Percentiles rank a stretch among this genome's conserved stretches.
Conservation (phyloP, 2,888 invertebrate species). For the Bombylius major region DNA sequence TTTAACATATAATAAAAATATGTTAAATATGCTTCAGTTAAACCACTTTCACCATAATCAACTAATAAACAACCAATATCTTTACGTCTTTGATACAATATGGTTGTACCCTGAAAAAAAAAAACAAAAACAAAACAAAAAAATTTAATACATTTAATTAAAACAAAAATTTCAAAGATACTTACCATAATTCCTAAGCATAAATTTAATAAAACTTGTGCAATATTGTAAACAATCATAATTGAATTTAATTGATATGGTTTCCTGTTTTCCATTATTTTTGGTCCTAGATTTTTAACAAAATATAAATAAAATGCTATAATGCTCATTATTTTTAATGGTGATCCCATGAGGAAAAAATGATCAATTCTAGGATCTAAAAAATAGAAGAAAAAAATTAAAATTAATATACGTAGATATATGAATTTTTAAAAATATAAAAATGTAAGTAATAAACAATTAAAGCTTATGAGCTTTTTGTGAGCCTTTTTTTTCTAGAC, state of each 20-base stretch:
- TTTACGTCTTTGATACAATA: neutral
- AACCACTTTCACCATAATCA: slow-evolving; percentile 2
- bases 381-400: neutral
- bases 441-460: no score
- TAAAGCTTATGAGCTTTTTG: no score
- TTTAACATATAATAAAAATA: slow-evolving; percentile 52
- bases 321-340: slow-evolving; percentile 44
- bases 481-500: no score
- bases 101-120: neutral
- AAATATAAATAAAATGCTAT: slow-evolving; percentile 50
- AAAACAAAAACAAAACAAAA: neutral
- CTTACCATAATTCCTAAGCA: neutral
- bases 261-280: slow-evolving; percentile 50
- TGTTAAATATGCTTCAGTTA: neutral
- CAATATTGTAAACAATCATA: slow-evolving; percentile 26
- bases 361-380: slow-evolving; percentile 50
- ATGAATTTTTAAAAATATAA: no score
- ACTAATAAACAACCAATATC: neutral
- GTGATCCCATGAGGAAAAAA: slow-evolving; percentile 51
- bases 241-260: slow-evolving; percentile 49
- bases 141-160: neutral
- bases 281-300: slow-evolving; percentile 54
- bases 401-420: no score
- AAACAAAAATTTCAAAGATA: neutral
- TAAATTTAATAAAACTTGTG: neutral